Evolutionary conservation across 2,888 invertebrate genomes (phyloP).

Genomic region (Leptopilina drosophilae): DNA sequence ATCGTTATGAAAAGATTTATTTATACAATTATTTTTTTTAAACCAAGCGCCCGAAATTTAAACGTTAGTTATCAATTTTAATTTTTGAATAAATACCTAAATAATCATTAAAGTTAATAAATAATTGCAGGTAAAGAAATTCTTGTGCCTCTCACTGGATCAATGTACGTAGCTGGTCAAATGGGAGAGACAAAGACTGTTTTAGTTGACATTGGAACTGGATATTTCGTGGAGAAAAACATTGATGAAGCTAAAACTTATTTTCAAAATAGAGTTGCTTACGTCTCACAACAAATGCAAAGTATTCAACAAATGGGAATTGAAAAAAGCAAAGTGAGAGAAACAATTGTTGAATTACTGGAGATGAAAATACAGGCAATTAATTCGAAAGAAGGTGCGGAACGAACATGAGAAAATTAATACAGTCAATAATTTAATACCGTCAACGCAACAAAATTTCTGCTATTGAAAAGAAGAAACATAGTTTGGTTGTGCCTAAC

Average conservation of each 20-base stretch:
- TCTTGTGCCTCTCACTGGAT: slow-evolving; percentile 95
- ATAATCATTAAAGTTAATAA: not conserved
- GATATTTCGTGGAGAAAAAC: slow-evolving; percentile 96
- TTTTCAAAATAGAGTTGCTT: slow-evolving; percentile 93
- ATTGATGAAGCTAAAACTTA: slow-evolving; percentile 92
- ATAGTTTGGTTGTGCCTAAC: slow-evolving; percentile 27
- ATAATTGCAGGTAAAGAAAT: slow-evolving; percentile 82
- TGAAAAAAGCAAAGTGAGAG: slow-evolving; percentile 90
- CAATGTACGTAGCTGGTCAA: slow-evolving; percentile 97
- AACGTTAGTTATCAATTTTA: slow-evolving; percentile 34
- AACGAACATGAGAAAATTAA: slow-evolving; percentile 53
- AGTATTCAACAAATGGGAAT: slow-evolving; percentile 90
- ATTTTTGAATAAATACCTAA: slow-evolving; percentile 45
- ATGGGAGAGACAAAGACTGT: slow-evolving; percentile 91
- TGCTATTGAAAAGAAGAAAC: slow-evolving; percentile 14
- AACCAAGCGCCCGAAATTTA: too few relatives aligned
- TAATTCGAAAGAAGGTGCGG: slow-evolving; percentile 66
- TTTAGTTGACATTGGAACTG: slow-evolving; percentile 96
- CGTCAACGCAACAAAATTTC: slow-evolving; percentile 22
- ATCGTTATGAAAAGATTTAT: too few relatives aligned
- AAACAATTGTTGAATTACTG: slow-evolving; percentile 87
- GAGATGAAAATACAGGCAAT: slow-evolving; percentile 85
- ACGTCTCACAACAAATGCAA: slow-evolving; percentile 96
- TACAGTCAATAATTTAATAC: slow-evolving; percentile 31
- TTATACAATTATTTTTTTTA: too few relatives aligned